These are phyloP conservation scores for Rhinophrynus dorsalis DNA, from an alignment of 2,797 vertebrate species.

Conservation along the genomic window DNA sequence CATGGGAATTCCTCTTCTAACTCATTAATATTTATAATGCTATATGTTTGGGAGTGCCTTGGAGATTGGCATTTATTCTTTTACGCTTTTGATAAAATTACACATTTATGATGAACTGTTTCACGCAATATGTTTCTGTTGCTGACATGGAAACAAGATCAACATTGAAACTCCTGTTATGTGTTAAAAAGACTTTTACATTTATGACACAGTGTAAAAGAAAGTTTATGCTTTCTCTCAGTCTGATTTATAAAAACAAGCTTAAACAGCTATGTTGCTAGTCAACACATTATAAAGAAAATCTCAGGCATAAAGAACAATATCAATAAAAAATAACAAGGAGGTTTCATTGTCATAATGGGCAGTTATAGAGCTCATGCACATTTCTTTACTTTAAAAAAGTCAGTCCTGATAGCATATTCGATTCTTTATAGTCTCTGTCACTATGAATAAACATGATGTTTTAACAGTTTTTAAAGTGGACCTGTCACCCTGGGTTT, in stretches of 20 bases:
- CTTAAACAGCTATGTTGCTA: conserved; percentile 32
- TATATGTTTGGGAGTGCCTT: conserved; percentile 20
- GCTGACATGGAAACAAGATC: conserved; percentile 37
- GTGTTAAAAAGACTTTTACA: conserved; percentile 15
- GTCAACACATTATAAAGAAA: conserved; percentile 13
- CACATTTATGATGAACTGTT: conserved; percentile 31
- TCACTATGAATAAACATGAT: too few species aligned
- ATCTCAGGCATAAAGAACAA: background rate
- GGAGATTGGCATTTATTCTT: conserved; percentile 27
- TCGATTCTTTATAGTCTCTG: too few species aligned
- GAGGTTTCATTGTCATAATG: too few species aligned
- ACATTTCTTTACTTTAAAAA: too few species aligned
- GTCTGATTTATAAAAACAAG: conserved; percentile 22
- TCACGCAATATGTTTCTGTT: conserved; percentile 32
- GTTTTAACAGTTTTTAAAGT: too few species aligned
- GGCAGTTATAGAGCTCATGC: too few species aligned
- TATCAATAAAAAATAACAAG: background rate
- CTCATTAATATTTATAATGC: conserved; percentile 40
- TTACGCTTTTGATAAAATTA: conserved; percentile 39
- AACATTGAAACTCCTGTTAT: conserved; percentile 21
- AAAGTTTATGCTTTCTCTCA: conserved; percentile 18
- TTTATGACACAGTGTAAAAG: conserved; percentile 23
- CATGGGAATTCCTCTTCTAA: conserved; percentile 21
- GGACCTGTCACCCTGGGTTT: too few species aligned
- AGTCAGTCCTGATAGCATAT: too few species aligned